phyloP scores from a whole-genome alignment of 2,113 vertebrate species.

The Phodopus roborovskii region DNA sequence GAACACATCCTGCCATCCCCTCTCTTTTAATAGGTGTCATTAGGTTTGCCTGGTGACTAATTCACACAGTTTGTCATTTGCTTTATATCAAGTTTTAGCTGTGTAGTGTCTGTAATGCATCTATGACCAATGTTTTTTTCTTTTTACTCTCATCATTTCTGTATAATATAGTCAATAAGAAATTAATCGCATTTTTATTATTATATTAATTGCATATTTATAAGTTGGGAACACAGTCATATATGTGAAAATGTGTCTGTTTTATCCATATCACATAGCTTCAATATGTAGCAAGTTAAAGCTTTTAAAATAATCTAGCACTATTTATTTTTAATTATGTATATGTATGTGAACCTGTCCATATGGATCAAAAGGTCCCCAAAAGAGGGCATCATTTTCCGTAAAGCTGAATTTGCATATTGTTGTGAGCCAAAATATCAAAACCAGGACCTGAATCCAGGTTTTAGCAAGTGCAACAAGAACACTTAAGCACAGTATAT shows the following conservation, averaged over 20 bases:
- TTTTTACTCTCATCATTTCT: not conserved
- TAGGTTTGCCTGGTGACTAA: slow-evolving; percentile 8
- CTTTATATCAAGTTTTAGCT: not conserved
- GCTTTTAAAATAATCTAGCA: not conserved
- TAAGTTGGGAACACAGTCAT: not conserved
- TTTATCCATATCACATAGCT: not conserved
- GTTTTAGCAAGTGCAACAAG: not conserved
- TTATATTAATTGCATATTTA: too few species aligned
- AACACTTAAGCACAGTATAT: not conserved
- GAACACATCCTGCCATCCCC: not conserved
- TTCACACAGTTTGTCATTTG: not conserved
- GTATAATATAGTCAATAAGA: not conserved
- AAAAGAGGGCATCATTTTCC: too few species aligned
- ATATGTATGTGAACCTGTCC: not conserved
- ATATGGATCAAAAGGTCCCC: not conserved
- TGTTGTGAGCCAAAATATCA: not conserved
- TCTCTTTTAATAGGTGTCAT: not conserved
- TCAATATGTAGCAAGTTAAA: not conserved
- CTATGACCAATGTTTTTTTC: not conserved
- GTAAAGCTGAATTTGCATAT: too few species aligned
- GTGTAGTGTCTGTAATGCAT: not conserved
- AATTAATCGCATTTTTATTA: not conserved
- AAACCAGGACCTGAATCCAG: not conserved
- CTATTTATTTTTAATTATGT: not conserved
- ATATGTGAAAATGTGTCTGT: not conserved